These are phyloP conservation scores for Philereme transversata DNA, from an alignment of 2,888 invertebrate species.

Conservation along the genomic window DNA sequence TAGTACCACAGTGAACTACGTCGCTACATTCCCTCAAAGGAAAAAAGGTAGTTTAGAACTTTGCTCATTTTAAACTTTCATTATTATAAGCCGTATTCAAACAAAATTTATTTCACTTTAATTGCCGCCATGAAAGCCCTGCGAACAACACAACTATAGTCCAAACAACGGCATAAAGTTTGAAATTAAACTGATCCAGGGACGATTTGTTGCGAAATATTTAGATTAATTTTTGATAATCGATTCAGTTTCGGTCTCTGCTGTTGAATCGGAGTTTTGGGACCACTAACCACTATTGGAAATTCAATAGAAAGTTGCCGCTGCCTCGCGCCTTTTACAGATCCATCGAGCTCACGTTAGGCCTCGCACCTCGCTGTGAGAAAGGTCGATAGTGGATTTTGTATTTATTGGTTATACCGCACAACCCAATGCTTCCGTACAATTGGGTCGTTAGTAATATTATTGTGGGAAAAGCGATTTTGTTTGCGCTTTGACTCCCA, in stretches of 20 bases:
- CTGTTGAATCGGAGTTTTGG: slow-evolving; percentile 54
- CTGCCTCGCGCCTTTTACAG: slow-evolving; percentile 64
- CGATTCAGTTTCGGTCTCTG: slow-evolving; percentile 47
- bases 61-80: slow-evolving; percentile 26
- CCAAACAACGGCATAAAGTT: slow-evolving; percentile 47
- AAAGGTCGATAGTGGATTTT: slow-evolving; percentile 73
- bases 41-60: slow-evolving; percentile 84
- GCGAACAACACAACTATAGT: slow-evolving; percentile 54
- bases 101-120: slow-evolving; percentile 29
- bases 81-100: slow-evolving; percentile 20
- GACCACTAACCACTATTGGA: slow-evolving; percentile 60
- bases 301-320: slow-evolving; percentile 62
- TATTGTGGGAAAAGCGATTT: slow-evolving; percentile 80
- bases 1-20: slow-evolving; percentile 81
- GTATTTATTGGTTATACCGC: slow-evolving; percentile 81
- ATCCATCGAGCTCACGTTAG: slow-evolving; percentile 62
- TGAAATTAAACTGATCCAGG: slow-evolving; percentile 55
- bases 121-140: slow-evolving; percentile 33
- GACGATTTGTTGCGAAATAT: slow-evolving; percentile 48
- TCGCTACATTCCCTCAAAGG: slow-evolving; percentile 83
- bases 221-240: slow-evolving; percentile 63
- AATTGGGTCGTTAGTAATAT: slow-evolving; percentile 83
- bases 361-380: slow-evolving; percentile 47
- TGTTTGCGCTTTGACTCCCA: slow-evolving; percentile 80
- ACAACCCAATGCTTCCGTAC: slow-evolving; percentile 76